A percentile compares a stretch with the other conserved stretches of the same genome.
These are phyloP conservation scores for Neolamprologus brichardi DNA, from an alignment of 2,113 vertebrate species.

Conservation along the genomic window DNA sequence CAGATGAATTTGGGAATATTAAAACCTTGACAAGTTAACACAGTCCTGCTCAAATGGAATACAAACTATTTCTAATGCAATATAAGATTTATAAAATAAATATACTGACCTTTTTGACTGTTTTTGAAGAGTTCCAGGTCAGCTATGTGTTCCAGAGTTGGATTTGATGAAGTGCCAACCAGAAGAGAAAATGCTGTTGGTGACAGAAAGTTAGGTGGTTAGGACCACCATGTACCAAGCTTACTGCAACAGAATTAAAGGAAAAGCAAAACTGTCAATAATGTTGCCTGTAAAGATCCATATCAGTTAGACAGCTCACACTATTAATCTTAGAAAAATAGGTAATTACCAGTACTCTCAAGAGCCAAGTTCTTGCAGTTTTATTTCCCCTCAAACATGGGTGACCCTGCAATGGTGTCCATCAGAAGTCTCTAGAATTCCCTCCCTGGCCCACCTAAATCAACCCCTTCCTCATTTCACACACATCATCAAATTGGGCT, in stretches of 20 bases:
- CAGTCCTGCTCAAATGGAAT: not conserved
- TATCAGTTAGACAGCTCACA: not conserved
- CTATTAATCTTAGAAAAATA: not conserved
- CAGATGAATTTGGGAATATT: not conserved
- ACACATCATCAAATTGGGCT: not conserved
- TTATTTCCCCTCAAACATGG: not conserved
- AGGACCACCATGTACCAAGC: not conserved
- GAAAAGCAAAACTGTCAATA: not conserved
- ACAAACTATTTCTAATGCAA: not conserved
- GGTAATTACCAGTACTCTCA: not conserved
- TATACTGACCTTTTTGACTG: not conserved
- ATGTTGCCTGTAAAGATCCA: not conserved
- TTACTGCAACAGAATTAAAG: not conserved
- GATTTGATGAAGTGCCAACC: not conserved
- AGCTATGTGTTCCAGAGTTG: not conserved
- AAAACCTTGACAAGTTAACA: not conserved
- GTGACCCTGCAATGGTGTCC: not conserved
- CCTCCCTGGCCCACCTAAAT: not conserved
- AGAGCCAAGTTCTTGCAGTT: not conserved
- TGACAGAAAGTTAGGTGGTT: not conserved
- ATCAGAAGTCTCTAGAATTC: not conserved
- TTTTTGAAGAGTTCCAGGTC: not conserved
- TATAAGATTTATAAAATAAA: not conserved
- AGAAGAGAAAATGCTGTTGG: not conserved
- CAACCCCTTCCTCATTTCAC: not conserved